Conservation (phyloP, 2,113 vertebrate species). For the Cyprinodon brontotheroides region DNA sequence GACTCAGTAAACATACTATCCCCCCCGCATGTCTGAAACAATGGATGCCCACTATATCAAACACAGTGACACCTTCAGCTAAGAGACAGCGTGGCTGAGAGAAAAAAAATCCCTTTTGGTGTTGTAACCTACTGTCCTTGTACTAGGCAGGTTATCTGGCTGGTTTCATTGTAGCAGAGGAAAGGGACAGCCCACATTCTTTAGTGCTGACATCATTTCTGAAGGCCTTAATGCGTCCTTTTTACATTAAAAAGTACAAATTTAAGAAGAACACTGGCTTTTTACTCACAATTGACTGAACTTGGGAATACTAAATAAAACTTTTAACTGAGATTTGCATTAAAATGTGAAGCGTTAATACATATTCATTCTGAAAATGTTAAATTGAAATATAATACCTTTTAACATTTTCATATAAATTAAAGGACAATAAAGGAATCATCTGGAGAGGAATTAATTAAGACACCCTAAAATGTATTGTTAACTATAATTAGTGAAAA, state of each 20-base stretch:
- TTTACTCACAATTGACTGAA: neutral
- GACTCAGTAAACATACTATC: conserved; percentile 23
- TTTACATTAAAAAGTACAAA: neutral
- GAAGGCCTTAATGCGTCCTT: conserved; percentile 24
- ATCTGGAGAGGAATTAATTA: neutral
- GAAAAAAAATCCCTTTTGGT: conserved; percentile 33
- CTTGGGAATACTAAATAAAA: neutral
- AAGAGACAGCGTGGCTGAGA: conserved; percentile 16
- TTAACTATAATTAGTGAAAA: neutral
- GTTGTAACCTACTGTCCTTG: conserved; percentile 45
- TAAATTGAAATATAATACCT: neutral
- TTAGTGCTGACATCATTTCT: conserved; percentile 60
- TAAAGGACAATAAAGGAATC: too few species aligned
- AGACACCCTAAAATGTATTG: neutral
- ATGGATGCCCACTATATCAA: conserved; percentile 45
- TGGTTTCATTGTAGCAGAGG: conserved; percentile 57
- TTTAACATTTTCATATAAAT: too few species aligned
- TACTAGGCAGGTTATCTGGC: conserved; percentile 49
- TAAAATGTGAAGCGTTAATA: too few species aligned
- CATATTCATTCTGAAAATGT: too few species aligned
- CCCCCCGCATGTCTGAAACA: conserved; percentile 64
- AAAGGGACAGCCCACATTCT: conserved; percentile 71
- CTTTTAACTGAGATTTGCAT: neutral
- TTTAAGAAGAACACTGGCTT: neutral
- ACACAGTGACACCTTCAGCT: conserved; percentile 35